Conservation (phyloP, 92 coral and sea anemone genomes). For the Micromussa lordhowensis region DNA sequence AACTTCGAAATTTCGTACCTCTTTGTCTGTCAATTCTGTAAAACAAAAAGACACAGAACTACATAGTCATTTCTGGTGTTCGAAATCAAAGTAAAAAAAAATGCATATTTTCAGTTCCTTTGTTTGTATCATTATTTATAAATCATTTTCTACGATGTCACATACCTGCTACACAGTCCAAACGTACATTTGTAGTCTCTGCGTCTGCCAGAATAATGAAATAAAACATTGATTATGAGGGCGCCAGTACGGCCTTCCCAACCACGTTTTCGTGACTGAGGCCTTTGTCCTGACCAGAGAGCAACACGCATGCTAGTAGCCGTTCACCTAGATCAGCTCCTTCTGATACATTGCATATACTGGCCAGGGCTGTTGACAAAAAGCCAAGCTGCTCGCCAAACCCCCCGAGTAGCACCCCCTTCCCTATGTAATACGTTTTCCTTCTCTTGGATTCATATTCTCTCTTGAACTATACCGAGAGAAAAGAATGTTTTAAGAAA, state of each 20-base stretch:
- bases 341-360: too few relatives aligned
- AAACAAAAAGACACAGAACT: not conserved
- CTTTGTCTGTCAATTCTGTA: conserved; percentile 87
- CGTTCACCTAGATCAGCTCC: not conserved
- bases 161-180: conserved; percentile 91
- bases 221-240: not conserved
- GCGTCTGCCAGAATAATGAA: conserved; percentile 58
- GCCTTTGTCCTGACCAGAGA: not conserved
- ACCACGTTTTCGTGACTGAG: not conserved
- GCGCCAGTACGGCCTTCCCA: too few relatives aligned
- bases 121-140: not conserved
- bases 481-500: not conserved
- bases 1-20: conserved; percentile 51
- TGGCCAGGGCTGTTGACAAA: too few relatives aligned
- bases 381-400: too few relatives aligned
- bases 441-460: not conserved
- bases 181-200: conserved; percentile 89
- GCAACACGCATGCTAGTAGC: not conserved
- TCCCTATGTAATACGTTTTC: too few relatives aligned
- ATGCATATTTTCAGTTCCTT: not conserved
- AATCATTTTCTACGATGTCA: not conserved
- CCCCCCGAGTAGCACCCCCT: too few relatives aligned
- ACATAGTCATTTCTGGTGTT: not conserved
- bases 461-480: not conserved
- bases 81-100: not conserved